Conservation (phyloP, 2,888 invertebrate species). For the Electrophaes corylata region DNA sequence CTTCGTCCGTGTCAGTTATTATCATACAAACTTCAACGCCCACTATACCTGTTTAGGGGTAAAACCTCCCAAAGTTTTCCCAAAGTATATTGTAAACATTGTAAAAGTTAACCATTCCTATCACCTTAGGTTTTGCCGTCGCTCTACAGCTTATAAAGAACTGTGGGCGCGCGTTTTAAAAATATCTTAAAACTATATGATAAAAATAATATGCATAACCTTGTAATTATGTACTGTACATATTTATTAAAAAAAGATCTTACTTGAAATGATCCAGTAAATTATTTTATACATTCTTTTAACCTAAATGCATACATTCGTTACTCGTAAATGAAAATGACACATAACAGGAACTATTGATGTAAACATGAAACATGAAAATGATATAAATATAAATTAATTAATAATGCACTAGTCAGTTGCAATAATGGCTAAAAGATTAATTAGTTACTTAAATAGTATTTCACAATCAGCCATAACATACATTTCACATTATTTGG, state of each 20-base stretch:
- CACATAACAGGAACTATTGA: slow-evolving; percentile 84
- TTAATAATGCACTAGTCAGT: slow-evolving; percentile 60
- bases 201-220: slow-evolving; percentile 47
- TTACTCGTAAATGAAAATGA: slow-evolving; percentile 80
- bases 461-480: slow-evolving; percentile 62
- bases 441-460: slow-evolving; percentile 54
- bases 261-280: slow-evolving; percentile 80
- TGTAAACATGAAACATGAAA: slow-evolving; percentile 75
- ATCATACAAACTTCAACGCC: too few relatives aligned
- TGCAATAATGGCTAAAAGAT: slow-evolving; percentile 66
- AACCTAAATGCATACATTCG: slow-evolving; percentile 65
- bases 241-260: slow-evolving; percentile 81
- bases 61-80: too few relatives aligned
- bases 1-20: too few relatives aligned
- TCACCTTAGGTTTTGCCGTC: too few relatives aligned
- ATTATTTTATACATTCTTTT: slow-evolving; percentile 70
- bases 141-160: too few relatives aligned
- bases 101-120: too few relatives aligned
- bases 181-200: not conserved
- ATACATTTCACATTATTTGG: slow-evolving; percentile 69
- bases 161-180: not conserved
- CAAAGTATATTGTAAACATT: too few relatives aligned
- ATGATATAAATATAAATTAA: slow-evolving; percentile 18
- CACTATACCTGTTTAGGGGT: too few relatives aligned
- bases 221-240: slow-evolving; percentile 69